These are phyloP conservation scores for Limnothrissa miodon DNA, from an alignment of 2,113 vertebrate genomes.

Conservation along the genomic window DNA sequence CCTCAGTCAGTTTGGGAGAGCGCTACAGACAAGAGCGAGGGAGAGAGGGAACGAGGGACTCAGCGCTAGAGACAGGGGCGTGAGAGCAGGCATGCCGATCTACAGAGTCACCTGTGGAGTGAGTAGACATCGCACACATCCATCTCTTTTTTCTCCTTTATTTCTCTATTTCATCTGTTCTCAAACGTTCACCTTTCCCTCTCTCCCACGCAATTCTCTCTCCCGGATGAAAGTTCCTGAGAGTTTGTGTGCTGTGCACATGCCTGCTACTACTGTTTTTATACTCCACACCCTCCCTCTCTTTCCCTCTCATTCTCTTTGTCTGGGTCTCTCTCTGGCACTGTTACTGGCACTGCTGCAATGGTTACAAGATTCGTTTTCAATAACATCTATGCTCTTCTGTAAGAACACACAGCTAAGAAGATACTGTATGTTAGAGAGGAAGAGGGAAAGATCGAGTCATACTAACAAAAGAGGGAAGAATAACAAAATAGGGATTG, in stretches of 20 bases:
- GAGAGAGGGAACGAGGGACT: conserved; percentile 41
- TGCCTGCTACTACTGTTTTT: too few species aligned
- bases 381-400: too few species aligned
- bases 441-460: not conserved
- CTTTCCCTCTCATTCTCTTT: not conserved
- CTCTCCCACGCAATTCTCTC: too few species aligned
- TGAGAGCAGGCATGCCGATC: conserved; percentile 73
- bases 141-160: not conserved
- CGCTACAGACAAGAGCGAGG: conserved; percentile 54
- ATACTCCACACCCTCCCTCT: not conserved
- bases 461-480: not conserved
- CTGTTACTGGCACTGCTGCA: too few species aligned
- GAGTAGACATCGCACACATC: conserved; percentile 57
- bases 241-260: too few species aligned
- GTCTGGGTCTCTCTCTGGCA: not conserved
- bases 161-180: not conserved
- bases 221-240: too few species aligned
- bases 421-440: not conserved
- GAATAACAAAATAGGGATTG: too few species aligned
- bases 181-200: too few species aligned
- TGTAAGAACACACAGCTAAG: too few species aligned
- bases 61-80: conserved; percentile 39
- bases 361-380: too few species aligned
- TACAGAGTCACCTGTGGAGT: conserved; percentile 71
- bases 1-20: conserved; percentile 49